Evolutionary conservation across 1,140 invertebrate species (phyloP).

Genomic region (Aphelenchoides avenae): DNA sequence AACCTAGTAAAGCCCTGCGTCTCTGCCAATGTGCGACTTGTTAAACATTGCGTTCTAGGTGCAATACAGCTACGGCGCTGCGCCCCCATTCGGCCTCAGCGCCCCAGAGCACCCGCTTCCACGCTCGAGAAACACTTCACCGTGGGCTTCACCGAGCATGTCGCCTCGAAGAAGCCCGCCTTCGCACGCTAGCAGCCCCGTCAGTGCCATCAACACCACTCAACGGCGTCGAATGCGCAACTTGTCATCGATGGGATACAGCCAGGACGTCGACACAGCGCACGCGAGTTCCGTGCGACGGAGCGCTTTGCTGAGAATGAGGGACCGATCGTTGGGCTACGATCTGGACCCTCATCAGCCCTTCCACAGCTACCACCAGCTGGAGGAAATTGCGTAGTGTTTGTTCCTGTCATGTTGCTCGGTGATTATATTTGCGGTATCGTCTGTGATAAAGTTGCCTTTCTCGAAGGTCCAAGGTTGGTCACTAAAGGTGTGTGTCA

Average conservation of each 20-base stretch:
- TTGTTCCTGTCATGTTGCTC: no score
- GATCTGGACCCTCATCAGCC: slow-evolving; percentile 17
- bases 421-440: no score
- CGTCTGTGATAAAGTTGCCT: no score
- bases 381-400: slow-evolving; percentile 21
- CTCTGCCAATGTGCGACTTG: slow-evolving; percentile 1
- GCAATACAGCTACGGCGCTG: slow-evolving; percentile 19
- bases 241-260: slow-evolving; percentile 18
- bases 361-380: slow-evolving; percentile 35
- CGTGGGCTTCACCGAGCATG: slow-evolving; percentile 20
- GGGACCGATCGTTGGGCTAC: slow-evolving; percentile 44
- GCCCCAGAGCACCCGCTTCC: slow-evolving; percentile 5
- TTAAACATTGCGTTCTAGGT: slow-evolving; percentile 8
- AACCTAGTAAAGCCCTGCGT: no score
- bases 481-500: no score
- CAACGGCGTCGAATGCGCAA: slow-evolving; percentile 11
- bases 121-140: slow-evolving; percentile 7
- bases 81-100: slow-evolving; percentile 10
- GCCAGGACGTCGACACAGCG: slow-evolving; percentile 42
- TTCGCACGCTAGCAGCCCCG: slow-evolving; percentile 18
- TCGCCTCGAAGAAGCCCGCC: slow-evolving; percentile 23
- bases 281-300: slow-evolving; percentile 27
- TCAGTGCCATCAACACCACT: slow-evolving; percentile 3
- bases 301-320: slow-evolving; percentile 27
- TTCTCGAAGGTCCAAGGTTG: no score